Base-by-base conservation (phyloP, 2,888 invertebrate genomes). In the Philereme transversata region DNA sequence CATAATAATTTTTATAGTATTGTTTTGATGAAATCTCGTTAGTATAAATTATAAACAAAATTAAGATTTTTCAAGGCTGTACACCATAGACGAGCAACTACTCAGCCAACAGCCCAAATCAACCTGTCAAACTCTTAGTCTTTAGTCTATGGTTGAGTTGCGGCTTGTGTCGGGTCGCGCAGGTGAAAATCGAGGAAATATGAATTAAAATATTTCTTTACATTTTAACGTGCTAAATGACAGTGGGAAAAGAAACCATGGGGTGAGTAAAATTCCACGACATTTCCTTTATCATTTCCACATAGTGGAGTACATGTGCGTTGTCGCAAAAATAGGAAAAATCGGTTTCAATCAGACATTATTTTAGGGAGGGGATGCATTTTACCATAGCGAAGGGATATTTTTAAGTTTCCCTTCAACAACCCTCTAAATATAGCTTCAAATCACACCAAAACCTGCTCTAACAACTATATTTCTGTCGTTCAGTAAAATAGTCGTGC, bases 211-310 rank as follows among this genome's bases (percentile, higher is more conserved):
- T 78, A 82, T 87, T 86, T 85, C 76, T 64, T 71, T 51, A 2
- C 22, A 79, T 82, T 82, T 83, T 86, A 87, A 81, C 81, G 85
- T 85, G 84, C 89, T 94, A 94, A 94, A 96, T 96, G 96, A 96
- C 96, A 93, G 95, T 95, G 88, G 96, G 96, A 92, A 96, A 95
- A 92, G 96, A 96, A 93, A 94, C 94, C 76, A 96, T 96, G 96
- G 96, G 96, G 96, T 96, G 87, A 94, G 94, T 94, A 78, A 51
- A 59, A 62, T 73, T 11, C 6, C 56, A 33, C 33, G 59, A 57
- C 67, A 44, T 61, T 57, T 62, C 6, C 7, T 45, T 46, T 41
- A 72, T 71, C 62, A 67, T 63, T 62, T 72, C 54, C n/a, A 60
- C 41, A 36, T 55, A 6, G 36, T 38, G 57, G 52, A 40, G 46